Conservation (phyloP, 2,113 vertebrate genomes). For the Symphodus melops region DNA sequence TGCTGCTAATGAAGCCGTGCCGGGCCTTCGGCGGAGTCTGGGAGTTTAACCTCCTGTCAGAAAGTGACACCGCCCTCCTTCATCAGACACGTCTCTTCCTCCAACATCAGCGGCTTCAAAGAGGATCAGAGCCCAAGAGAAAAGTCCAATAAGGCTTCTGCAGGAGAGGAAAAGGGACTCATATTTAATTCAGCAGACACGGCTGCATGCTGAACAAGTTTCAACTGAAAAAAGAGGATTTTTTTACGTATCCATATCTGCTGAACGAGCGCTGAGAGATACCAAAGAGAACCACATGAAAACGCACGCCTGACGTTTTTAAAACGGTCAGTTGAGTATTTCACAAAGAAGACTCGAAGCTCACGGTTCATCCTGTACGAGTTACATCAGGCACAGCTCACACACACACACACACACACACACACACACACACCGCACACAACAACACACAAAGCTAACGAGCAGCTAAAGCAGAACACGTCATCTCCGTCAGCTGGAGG, state of each 20-base stretch:
- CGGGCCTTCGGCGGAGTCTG: slow-evolving; percentile 10
- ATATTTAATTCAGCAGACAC: slow-evolving; percentile 65
- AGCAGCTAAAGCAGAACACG: no score
- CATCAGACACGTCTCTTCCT: slow-evolving; percentile 34
- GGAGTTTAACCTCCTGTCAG: slow-evolving; percentile 43
- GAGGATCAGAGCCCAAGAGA: slow-evolving; percentile 40
- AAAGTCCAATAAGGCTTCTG: slow-evolving; percentile 20
- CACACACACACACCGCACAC: no score
- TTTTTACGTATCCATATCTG: slow-evolving; percentile 35
- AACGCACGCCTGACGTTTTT: neutral
- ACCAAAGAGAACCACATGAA: neutral
- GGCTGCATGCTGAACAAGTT: slow-evolving; percentile 54
- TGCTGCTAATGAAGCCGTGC: slow-evolving; percentile 16
- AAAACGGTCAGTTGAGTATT: no score
- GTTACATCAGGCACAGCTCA: no score
- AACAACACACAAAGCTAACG: no score
- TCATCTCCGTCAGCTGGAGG: no score
- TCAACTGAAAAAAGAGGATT: slow-evolving; percentile 54
- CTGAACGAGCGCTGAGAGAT: neutral
- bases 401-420: no score
- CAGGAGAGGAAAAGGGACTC: slow-evolving; percentile 36
- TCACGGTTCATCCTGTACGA: no score
- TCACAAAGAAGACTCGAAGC: no score
- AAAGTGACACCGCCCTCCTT: slow-evolving; percentile 34
- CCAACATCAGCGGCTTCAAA: slow-evolving; percentile 56